A percentile compares a stretch with the other conserved stretches of the same genome.
phyloP scores from a whole-genome alignment of 2,888 invertebrate genomes.

The Leucophenga montana region DNA sequence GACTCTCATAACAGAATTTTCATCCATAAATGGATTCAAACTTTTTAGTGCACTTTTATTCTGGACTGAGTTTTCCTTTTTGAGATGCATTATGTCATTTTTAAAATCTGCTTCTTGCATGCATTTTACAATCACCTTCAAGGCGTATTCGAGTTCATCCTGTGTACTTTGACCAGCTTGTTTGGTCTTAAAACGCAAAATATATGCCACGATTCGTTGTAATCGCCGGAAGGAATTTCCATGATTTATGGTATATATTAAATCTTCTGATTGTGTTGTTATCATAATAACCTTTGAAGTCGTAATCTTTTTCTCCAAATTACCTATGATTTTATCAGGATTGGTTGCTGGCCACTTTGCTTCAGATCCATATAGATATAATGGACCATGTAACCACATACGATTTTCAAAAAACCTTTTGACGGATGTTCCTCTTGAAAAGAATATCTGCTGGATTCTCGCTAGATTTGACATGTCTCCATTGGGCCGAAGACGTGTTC shows the following conservation, averaged over 20 bases:
- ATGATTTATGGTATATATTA: no score
- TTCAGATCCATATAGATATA: no score
- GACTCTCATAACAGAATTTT: constrained; percentile 49
- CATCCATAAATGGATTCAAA: constrained; percentile 44
- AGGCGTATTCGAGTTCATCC: not conserved
- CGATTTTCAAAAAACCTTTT: constrained; percentile 48
- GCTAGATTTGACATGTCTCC: constrained; percentile 18
- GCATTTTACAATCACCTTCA: not conserved
- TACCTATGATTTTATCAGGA: no score
- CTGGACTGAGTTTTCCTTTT: not conserved
- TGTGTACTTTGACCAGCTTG: not conserved
- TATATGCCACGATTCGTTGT: not conserved
- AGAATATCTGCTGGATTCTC: constrained; percentile 25
- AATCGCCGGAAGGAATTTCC: no score
- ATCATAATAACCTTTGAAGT: no score
- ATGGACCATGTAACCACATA: constrained; percentile 30
- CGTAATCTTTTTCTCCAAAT: no score
- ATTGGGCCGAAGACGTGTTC: not conserved
- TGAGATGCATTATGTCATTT: not conserved
- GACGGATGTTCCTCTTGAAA: constrained; percentile 25
- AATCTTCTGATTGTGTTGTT: no score
- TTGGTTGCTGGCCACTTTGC: not conserved
- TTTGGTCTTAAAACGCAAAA: not conserved
- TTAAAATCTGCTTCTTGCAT: no score
- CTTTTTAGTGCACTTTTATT: not conserved